Conservation (phyloP, 2,113 vertebrate genomes). For the Notarius quadriscutis region DNA sequence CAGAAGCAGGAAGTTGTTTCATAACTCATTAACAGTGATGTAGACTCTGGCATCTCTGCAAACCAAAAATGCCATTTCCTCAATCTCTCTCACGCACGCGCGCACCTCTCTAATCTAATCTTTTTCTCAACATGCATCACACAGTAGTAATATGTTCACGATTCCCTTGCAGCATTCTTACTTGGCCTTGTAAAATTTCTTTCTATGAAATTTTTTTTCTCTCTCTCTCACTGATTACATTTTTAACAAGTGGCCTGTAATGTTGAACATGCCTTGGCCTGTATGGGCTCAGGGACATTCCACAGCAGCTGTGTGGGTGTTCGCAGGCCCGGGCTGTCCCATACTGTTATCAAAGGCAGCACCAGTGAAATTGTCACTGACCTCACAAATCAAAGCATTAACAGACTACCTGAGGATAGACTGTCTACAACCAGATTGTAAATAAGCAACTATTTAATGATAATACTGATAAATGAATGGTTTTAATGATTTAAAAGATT, state of each 20-base stretch:
- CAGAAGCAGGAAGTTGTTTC: conserved; percentile 25
- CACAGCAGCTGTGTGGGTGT: background rate
- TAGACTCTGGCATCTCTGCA: background rate
- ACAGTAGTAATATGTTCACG: background rate
- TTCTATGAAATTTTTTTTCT: background rate
- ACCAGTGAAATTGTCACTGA: background rate
- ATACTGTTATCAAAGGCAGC: background rate
- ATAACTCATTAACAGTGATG: background rate
- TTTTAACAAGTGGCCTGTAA: background rate
- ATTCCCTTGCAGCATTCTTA: background rate
- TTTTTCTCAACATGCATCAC: background rate
- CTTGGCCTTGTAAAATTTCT: background rate
- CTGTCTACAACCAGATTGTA: conserved; percentile 31
- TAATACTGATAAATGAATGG: conserved; percentile 4
- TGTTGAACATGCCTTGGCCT: background rate
- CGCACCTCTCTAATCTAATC: background rate
- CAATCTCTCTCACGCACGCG: too few relatives aligned
- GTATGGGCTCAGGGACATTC: conserved; percentile 10
- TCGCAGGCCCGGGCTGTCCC: background rate
- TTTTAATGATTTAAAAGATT: conserved; percentile 32
- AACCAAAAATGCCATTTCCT: conserved; percentile 6
- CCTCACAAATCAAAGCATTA: conserved; percentile 7
- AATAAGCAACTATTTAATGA: conserved; percentile 43
- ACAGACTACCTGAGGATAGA: background rate
- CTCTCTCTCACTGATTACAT: background rate